Evolutionary conservation across 1,140 invertebrate genomes (phyloP).

Genomic region (Microplitis mediator): DNA sequence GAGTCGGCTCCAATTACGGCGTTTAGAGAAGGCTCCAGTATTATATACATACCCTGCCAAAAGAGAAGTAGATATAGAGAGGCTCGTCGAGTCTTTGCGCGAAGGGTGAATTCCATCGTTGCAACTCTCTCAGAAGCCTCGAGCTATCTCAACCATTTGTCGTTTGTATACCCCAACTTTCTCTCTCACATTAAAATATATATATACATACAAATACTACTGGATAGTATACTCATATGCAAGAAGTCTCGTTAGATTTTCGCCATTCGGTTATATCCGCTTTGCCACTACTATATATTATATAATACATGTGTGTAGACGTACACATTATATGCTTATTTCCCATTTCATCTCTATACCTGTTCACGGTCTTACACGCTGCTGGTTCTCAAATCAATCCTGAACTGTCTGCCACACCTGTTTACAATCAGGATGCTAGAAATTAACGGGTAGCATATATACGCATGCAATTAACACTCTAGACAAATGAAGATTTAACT

Average conservation of each 20-base stretch:
- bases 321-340: constrained; percentile 13
- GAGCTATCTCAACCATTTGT: constrained; percentile 39
- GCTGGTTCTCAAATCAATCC: not conserved
- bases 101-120: constrained; percentile 41
- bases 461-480: too few relatives aligned
- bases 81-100: constrained; percentile 34
- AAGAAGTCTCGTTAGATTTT: constrained; percentile 51
- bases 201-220: constrained; percentile 1
- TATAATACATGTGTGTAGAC: constrained; percentile 2
- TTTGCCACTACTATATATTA: constrained; percentile 25
- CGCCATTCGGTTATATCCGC: constrained; percentile 47
- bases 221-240: not conserved
- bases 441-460: too few relatives aligned
- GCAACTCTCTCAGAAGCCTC: constrained; percentile 36
- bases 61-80: not conserved
- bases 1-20: constrained; percentile 53
- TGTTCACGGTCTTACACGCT: constrained; percentile 24
- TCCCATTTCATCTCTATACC: constrained; percentile 26
- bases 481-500: too few relatives aligned
- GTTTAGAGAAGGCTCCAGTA: constrained; percentile 43
- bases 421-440: not conserved
- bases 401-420: not conserved
- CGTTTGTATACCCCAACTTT: constrained; percentile 29
- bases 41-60: too few relatives aligned
- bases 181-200: constrained; percentile 1